A percentile compares a stretch with the other conserved stretches of the same genome.
These are phyloP conservation scores for Trissoscelio sp. DNA, from an alignment of 2,888 invertebrate genomes.

Conservation along the genomic window DNA sequence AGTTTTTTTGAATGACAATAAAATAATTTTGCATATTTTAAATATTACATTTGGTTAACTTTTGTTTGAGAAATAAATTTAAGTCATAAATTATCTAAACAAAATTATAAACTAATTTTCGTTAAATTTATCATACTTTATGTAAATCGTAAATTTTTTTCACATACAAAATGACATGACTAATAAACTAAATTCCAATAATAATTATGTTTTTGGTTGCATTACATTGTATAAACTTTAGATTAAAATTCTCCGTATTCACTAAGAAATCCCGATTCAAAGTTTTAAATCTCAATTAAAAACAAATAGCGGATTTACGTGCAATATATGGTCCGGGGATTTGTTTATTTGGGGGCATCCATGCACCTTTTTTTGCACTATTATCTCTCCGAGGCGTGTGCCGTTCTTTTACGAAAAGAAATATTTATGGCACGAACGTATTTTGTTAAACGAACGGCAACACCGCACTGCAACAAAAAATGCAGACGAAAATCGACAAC, in stretches of 20 bases:
- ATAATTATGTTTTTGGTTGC: slow-evolving; percentile 20
- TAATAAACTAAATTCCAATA: slow-evolving; percentile 38
- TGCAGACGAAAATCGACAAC: slow-evolving; percentile 39
- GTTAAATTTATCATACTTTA: too few relatives aligned
- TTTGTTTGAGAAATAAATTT: too few relatives aligned
- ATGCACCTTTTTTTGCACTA: slow-evolving; percentile 63
- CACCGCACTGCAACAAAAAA: slow-evolving; percentile 18
- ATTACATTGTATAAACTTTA: slow-evolving; percentile 38
- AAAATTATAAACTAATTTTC: too few relatives aligned
- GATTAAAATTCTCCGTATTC: slow-evolving; percentile 48
- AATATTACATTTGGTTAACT: too few relatives aligned
- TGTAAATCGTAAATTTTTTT: background rate
- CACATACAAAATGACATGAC: background rate
- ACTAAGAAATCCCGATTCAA: slow-evolving; percentile 59
- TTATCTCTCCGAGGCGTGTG: slow-evolving; percentile 56
- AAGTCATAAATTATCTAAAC: too few relatives aligned
- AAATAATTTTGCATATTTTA: too few relatives aligned
- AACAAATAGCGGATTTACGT: slow-evolving; percentile 66
- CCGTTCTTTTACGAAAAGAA: slow-evolving; percentile 61
- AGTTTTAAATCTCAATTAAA: slow-evolving; percentile 68
- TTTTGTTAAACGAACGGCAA: slow-evolving; percentile 54
- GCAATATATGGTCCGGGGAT: slow-evolving; percentile 63
- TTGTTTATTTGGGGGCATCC: slow-evolving; percentile 57
- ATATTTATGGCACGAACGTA: slow-evolving; percentile 60
- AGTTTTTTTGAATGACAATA: too few relatives aligned